Evolutionary conservation across 2,888 invertebrate genomes (phyloP), one percentile per base, ranked within the genome.

Genomic region (Microctonus aethiopoides): DNA sequence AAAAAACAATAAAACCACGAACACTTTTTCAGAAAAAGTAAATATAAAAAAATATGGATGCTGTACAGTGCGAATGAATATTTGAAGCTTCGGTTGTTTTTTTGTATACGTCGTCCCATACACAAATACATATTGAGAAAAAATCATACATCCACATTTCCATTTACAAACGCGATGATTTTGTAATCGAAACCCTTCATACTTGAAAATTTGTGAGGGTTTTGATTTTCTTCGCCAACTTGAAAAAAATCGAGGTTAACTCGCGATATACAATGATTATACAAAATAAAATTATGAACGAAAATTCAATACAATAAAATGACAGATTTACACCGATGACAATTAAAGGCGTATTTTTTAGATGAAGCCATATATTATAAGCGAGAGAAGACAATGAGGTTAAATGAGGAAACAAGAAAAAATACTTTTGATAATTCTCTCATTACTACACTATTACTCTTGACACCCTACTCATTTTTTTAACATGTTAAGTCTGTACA

Each of bases 1-100:
- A 78, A 81, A 81, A 75, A 73, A 70, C 65, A 64, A 67, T 62
- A 73, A 70, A 78, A 80, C 77, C 51, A 61, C 70, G 66, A 83
- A 85, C 82, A 84, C 84, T 83, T 81, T 84, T 85, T 83, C 79
- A 81, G 80, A 20, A 46, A 46, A n/a, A n/a, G 7, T 4, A 46
- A 16, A 46, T 5, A 46, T 16, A 36, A 36, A 46, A 41, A 41
- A 11, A 36, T 11, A 84, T 85, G 84, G 80, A 84, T 86, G 85
- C 84, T 46, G 56, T 72, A 85, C 84, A 84, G 85, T 86, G 84
- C 85, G 85, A 86, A 86, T 86, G 86, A 84, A 85, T 82, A 81
- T 81, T 80, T 77, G 77, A 79, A 79, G 79, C 79, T 80, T 80
- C 78, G 79, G 81, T 79, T 81, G 26, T 76, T 76, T 78, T 77